These are phyloP conservation scores for Hesperophylax magnus DNA, from an alignment of 1,140 invertebrate genomes.

Conservation along the genomic window DNA sequence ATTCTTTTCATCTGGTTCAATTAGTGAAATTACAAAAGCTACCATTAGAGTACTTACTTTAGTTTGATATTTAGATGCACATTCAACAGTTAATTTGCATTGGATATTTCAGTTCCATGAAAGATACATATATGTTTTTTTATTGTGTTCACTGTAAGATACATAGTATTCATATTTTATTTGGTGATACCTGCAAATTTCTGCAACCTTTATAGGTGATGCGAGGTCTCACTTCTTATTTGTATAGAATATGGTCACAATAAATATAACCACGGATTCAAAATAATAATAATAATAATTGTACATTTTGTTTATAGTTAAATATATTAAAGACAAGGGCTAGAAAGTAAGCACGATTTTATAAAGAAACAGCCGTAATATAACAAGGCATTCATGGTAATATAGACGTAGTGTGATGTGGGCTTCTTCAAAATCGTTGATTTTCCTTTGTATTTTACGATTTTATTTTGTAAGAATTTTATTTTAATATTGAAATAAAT, in stretches of 20 bases:
- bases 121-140: no score
- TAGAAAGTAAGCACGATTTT: constrained; percentile 1
- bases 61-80: no score
- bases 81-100: no score
- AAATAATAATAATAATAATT: background rate
- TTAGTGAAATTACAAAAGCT: no score
- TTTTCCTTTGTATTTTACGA: background rate
- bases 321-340: background rate
- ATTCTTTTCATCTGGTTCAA: no score
- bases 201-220: background rate
- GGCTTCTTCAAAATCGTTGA: background rate
- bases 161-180: no score
- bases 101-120: no score
- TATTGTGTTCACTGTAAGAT: no score
- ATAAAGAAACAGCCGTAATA: constrained; percentile 1
- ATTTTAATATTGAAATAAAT: no score
- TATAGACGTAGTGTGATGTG: background rate
- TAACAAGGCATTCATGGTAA: constrained; percentile 10
- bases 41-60: no score
- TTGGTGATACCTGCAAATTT: background rate
- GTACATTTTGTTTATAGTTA: constrained; percentile 27
- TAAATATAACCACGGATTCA: background rate
- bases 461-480: no score
- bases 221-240: background rate
- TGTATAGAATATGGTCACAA: constrained; percentile 16